phyloP scores from a whole-genome alignment of 2,113 vertebrate species.

The Aplodontia rufa region DNA sequence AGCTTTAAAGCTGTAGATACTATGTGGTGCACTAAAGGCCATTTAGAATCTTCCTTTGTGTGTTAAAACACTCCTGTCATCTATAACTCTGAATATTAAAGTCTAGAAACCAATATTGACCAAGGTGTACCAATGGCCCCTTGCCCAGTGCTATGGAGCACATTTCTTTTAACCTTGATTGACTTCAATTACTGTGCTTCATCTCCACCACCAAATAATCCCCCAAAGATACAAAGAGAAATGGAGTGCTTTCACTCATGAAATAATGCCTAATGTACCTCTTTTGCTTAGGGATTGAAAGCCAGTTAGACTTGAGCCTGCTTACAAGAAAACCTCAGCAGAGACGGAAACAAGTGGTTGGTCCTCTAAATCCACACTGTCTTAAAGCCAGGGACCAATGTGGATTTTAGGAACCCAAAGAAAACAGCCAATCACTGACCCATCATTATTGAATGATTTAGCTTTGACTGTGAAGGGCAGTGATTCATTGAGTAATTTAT shows the following conservation, averaged over 20 bases:
- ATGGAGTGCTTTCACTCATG: slow-evolving; percentile 73
- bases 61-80: slow-evolving; percentile 7
- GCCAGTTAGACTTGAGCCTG: slow-evolving; percentile 48
- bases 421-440: neutral
- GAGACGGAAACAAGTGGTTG: neutral
- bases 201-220: slow-evolving; percentile 65
- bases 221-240: slow-evolving; percentile 75
- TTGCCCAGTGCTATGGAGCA: neutral
- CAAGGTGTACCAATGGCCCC: neutral
- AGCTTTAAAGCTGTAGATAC: neutral
- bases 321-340: neutral
- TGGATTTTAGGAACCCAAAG: neutral
- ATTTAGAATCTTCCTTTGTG: slow-evolving; percentile 27
- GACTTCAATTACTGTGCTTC: slow-evolving; percentile 78
- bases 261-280: slow-evolving; percentile 70
- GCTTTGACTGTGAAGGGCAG: neutral
- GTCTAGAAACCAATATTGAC: slow-evolving; percentile 39
- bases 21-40: neutral
- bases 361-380: neutral
- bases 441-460: neutral
- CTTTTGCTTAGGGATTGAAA: slow-evolving; percentile 73
- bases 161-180: slow-evolving; percentile 75
- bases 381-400: neutral
- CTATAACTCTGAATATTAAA: neutral
- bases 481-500: neutral